Conservation (phyloP, 2,888 invertebrate species). For the Acleris literana region DNA sequence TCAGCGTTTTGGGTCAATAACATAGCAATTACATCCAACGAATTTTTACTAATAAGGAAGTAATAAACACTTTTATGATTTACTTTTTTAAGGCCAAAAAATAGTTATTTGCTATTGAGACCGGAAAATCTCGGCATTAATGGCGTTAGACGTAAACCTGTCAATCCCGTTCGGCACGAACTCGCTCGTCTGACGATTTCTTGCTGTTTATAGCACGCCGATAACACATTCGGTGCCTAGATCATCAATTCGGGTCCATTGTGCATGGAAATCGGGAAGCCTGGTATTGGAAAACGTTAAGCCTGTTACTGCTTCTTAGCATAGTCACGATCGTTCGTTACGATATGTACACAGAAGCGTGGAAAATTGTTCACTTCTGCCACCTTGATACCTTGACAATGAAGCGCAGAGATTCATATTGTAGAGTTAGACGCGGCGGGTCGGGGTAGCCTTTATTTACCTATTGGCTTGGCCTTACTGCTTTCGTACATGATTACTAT, state of each 20-base stretch:
- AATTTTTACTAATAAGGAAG: slow-evolving; percentile 16
- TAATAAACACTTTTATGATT: neutral
- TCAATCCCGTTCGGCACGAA: slow-evolving; percentile 20
- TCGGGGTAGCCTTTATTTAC: slow-evolving; percentile 33
- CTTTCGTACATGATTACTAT: slow-evolving; percentile 17
- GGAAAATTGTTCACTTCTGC: slow-evolving; percentile 27
- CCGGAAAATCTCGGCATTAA: slow-evolving; percentile 24
- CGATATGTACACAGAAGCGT: slow-evolving; percentile 18
- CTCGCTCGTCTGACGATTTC: slow-evolving; percentile 14
- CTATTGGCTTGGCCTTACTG: slow-evolving; percentile 30
- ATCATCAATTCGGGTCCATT: no score
- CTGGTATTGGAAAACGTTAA: neutral
- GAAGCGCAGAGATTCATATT: slow-evolving; percentile 24
- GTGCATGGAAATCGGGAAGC: no score
- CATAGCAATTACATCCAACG: neutral
- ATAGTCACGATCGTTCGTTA: neutral
- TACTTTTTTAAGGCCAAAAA: slow-evolving; percentile 12
- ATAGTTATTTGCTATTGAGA: slow-evolving; percentile 7
- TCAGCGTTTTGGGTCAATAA: neutral
- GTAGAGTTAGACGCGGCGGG: slow-evolving; percentile 22
- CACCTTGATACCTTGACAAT: slow-evolving; percentile 35
- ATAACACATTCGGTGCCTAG: no score
- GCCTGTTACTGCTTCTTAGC: slow-evolving; percentile 15
- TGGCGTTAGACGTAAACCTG: slow-evolving; percentile 18
- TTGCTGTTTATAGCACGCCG: neutral